phyloP scores from a whole-genome alignment of 1,140 invertebrate species.

The Chrysomallon squamiferum region DNA sequence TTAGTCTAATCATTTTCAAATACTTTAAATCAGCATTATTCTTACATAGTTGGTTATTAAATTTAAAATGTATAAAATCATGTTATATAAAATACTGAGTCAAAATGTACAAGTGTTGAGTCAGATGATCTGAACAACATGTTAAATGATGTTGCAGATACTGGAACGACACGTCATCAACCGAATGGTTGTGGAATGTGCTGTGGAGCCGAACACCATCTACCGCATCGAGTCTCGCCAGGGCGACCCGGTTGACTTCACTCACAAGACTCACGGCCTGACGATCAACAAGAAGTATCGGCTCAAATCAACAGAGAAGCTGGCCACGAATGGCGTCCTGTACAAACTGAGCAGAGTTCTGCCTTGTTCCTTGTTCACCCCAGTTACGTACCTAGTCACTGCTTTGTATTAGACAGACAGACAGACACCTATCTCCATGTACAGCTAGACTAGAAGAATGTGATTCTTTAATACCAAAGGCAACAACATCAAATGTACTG shows the following conservation, averaged over 20 bases:
- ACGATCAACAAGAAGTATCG: slow-evolving; percentile 18
- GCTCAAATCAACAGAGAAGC: slow-evolving; percentile 13
- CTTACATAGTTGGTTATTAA: too few relatives aligned
- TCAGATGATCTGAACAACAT: too few relatives aligned
- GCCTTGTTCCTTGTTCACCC: slow-evolving; percentile 28
- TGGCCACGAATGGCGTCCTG: slow-evolving; percentile 41
- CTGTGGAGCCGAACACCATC: slow-evolving; percentile 8
- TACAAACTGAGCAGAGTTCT: slow-evolving; percentile 38
- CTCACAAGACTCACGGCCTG: slow-evolving; percentile 7
- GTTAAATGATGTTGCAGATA: slow-evolving; percentile 17
- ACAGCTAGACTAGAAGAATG: too few relatives aligned
- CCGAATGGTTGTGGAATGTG: slow-evolving; percentile 30
- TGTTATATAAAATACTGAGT: too few relatives aligned
- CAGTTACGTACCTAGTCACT: neutral
- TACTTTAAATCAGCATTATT: too few relatives aligned
- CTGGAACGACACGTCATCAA: slow-evolving; percentile 27
- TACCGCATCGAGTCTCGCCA: slow-evolving; percentile 30
- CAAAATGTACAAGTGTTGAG: too few relatives aligned
- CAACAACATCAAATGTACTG: too few relatives aligned
- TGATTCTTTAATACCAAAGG: too few relatives aligned
- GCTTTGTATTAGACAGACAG: neutral
- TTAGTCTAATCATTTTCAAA: too few relatives aligned
- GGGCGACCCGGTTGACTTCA: slow-evolving; percentile 27
- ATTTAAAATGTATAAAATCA: too few relatives aligned
- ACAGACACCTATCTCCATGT: too few relatives aligned